These are phyloP conservation scores for Dasyornis broadbenti DNA, from an alignment of 2,113 vertebrate genomes.

Conservation along the genomic window DNA sequence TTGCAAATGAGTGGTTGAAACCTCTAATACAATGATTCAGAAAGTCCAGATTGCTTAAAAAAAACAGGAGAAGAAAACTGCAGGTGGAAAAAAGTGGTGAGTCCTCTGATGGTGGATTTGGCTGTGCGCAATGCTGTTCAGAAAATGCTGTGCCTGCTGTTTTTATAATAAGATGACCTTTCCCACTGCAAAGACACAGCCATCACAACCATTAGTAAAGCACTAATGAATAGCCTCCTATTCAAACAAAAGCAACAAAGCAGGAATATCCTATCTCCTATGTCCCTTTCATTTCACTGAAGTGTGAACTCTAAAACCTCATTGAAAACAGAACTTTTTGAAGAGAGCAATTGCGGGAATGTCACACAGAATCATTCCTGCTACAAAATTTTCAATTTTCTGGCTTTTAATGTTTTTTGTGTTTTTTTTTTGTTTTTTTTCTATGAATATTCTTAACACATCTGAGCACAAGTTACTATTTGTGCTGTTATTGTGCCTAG, in stretches of 20 bases:
- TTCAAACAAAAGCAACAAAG: constrained; percentile 12
- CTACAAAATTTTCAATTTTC: not conserved
- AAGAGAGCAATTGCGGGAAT: not conserved
- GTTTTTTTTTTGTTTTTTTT: not conserved
- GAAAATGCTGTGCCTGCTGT: constrained; percentile 34
- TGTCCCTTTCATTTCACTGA: not conserved
- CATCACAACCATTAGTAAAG: constrained; percentile 18
- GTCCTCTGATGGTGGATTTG: not conserved
- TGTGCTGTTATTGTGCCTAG: not conserved
- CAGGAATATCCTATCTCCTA: not conserved
- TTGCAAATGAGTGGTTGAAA: not conserved
- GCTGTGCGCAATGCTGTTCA: not conserved
- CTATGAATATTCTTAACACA: not conserved
- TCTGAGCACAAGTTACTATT: not conserved
- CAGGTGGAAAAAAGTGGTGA: not conserved
- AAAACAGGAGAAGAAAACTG: not conserved
- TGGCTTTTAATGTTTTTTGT: not conserved
- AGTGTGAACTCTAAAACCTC: not conserved
- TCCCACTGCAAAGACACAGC: not conserved
- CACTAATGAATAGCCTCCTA: constrained; percentile 15
- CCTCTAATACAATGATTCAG: not conserved
- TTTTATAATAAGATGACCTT: constrained; percentile 44
- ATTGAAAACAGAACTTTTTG: not conserved
- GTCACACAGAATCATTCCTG: not conserved
- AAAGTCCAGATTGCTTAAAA: not conserved